Evolutionary conservation across 2,797 vertebrate species (phyloP).

Genomic region (Hafferia zeledoni): DNA sequence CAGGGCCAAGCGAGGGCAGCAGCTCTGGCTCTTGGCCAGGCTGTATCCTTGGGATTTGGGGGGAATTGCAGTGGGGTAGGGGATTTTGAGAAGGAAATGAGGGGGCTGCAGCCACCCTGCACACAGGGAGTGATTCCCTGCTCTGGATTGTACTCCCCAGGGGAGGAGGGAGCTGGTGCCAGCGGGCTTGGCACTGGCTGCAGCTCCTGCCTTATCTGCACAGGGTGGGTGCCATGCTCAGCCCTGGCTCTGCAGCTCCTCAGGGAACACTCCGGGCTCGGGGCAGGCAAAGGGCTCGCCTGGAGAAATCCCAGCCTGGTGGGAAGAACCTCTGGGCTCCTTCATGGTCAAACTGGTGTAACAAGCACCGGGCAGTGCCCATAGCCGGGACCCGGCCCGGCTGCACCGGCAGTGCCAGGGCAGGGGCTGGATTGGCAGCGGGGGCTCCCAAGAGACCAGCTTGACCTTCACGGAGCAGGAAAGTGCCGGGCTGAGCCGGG

Average conservation of each 20-base stretch:
- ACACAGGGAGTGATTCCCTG: rapidly evolving
- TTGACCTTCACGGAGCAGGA: slow-evolving; percentile 29
- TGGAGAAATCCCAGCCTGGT: not conserved
- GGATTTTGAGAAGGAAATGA: not conserved
- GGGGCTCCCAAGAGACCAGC: not conserved
- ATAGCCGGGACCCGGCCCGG: not conserved
- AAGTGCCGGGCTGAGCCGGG: not conserved
- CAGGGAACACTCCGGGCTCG: rapidly evolving
- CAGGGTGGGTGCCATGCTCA: not conserved
- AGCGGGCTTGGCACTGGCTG: not conserved
- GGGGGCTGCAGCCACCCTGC: not conserved
- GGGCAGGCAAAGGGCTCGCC: rapidly evolving
- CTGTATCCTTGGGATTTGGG: not conserved
- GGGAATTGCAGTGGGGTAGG: rapidly evolving
- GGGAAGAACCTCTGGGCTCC: not conserved
- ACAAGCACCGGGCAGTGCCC: not conserved
- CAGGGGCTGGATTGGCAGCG: slow-evolving; percentile 3
- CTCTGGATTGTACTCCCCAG: not conserved
- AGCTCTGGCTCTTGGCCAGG: not conserved
- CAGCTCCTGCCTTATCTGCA: not conserved
- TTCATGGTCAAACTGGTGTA: not conserved
- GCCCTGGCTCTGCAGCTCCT: not conserved
- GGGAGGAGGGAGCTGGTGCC: not conserved
- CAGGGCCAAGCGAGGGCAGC: not conserved
- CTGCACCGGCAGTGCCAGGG: not conserved